Percentiles rank a stretch among this genome's conserved stretches.
These are phyloP conservation scores for Aphrophora alni DNA, from an alignment of 2,888 invertebrate species.

Conservation along the genomic window DNA sequence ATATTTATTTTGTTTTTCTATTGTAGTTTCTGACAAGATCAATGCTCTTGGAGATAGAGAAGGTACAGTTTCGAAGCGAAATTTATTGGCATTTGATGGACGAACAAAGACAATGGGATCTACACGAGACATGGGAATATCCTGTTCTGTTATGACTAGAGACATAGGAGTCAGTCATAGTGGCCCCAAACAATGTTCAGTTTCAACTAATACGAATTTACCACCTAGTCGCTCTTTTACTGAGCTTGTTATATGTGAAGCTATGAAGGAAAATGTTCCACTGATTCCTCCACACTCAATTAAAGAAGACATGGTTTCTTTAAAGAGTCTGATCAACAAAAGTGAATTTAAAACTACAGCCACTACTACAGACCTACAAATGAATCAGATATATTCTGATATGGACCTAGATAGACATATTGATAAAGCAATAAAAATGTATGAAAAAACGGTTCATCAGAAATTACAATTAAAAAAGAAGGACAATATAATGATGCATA, in stretches of 20 bases:
- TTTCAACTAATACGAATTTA: constrained; percentile 9
- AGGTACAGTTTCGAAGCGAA: neutral
- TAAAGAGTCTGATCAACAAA: constrained; percentile 55
- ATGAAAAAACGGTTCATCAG: constrained; percentile 40
- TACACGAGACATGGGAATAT: constrained; percentile 70
- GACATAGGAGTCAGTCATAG: constrained; percentile 64
- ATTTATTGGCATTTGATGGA: neutral
- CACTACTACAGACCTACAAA: constrained; percentile 55
- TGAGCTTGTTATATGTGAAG: neutral
- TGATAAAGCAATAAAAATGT: constrained; percentile 52
- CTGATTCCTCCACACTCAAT: neutral
- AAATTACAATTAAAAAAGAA: constrained; percentile 31
- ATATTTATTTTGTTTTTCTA: constrained; percentile 49
- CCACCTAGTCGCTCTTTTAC: neutral
- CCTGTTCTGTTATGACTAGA: constrained; percentile 66
- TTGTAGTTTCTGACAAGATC: neutral
- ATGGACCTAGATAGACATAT: constrained; percentile 53
- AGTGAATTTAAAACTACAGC: constrained; percentile 53
- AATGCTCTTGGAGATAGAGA: neutral
- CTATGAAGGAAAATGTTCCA: neutral
- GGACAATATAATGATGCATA: constrained; percentile 33
- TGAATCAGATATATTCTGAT: constrained; percentile 53
- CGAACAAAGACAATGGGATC: neutral
- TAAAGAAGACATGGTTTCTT: constrained; percentile 53
- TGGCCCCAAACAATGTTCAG: neutral